Base-by-base conservation (phyloP, 2,888 invertebrate species). In the Cerastis leucographa region DNA sequence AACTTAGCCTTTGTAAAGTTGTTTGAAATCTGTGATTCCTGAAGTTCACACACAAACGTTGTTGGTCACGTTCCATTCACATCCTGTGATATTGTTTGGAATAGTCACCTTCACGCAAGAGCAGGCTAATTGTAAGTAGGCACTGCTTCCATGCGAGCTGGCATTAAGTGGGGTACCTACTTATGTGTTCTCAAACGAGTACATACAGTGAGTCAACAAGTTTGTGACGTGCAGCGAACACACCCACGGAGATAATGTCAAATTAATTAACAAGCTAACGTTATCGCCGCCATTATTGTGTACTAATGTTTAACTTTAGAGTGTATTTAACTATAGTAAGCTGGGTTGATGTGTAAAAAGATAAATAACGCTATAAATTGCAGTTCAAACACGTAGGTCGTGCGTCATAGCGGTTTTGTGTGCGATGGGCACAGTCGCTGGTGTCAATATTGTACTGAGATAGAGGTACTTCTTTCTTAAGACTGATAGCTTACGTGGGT, bases 191-290 rank as follows among this genome's bases (percentile, higher is more conserved):
- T 56, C 71, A 49, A 25, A 61, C 19, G n/a, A 59, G 66, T 70
- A 72, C 35, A 62, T 62, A 78, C 72, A 69, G 62, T 87, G 83
- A 83, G 78, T 83, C 85, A 83, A 76, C 84, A 81, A 85, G 76
- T 72, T 83, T 35, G 81, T 93, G 92, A 93, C 93, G 93, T 91
- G 73, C 77, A 73, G 67, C 68, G 87, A 89, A 92, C 94, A 94
- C 94, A 90, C 94, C 94, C 94, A 92, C 93, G 88, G 62, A 84
- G 92, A 92, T 93, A 92, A 91, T 85, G 86, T 86, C 74, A 87
- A 89, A 89, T 88, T 90, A 90, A 89, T 89, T 87, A 87, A 86
- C 83, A 87, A 85, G 80, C 65, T 78, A 82, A 85, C 77, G 77
- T 86, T 87, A 87, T 87, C 88, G 70, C 78, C 81, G 74, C 73